phyloP scores from a whole-genome alignment of 2,113 vertebrate species.

The Paralichthys olivaceus region DNA sequence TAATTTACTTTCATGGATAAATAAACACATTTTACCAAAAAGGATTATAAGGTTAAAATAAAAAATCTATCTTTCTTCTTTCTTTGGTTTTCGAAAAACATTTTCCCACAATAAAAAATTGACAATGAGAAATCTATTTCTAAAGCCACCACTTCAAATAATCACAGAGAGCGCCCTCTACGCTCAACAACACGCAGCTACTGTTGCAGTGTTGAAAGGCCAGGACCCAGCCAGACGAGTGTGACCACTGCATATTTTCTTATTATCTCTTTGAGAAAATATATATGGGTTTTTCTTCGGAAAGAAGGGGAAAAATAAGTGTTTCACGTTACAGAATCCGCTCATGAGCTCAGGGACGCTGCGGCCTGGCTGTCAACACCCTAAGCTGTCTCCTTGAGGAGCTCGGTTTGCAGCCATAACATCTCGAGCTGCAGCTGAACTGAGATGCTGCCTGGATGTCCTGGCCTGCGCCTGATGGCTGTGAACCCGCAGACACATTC shows the following conservation, averaged over 20 bases:
- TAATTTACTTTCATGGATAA: no score
- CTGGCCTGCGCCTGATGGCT: conserved; percentile 29
- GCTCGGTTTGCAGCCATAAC: conserved; percentile 59
- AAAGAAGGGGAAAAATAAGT: conserved; percentile 7
- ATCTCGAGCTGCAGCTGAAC: conserved; percentile 31
- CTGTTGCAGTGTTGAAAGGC: no score
- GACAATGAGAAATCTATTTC: no score
- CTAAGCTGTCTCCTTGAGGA: conserved; percentile 11
- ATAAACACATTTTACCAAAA: no score
- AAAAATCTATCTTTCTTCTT: no score
- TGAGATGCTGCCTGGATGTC: conserved; percentile 17
- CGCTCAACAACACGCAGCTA: neutral
- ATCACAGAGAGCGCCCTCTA: neutral
- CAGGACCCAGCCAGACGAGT: neutral
- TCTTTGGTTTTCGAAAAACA: no score
- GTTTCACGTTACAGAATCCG: conserved; percentile 31
- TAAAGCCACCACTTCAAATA: neutral
- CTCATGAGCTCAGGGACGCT: conserved; percentile 5
- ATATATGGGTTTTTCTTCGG: neutral
- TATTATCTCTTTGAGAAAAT: neutral
- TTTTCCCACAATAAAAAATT: no score
- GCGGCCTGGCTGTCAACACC: conserved; percentile 46
- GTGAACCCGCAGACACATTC: conserved; percentile 68
- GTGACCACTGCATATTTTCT: neutral
- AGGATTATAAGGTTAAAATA: no score